Base-by-base conservation (phyloP, 2,113 vertebrate species). In the Cryptomyrus ogoouensis region DNA sequence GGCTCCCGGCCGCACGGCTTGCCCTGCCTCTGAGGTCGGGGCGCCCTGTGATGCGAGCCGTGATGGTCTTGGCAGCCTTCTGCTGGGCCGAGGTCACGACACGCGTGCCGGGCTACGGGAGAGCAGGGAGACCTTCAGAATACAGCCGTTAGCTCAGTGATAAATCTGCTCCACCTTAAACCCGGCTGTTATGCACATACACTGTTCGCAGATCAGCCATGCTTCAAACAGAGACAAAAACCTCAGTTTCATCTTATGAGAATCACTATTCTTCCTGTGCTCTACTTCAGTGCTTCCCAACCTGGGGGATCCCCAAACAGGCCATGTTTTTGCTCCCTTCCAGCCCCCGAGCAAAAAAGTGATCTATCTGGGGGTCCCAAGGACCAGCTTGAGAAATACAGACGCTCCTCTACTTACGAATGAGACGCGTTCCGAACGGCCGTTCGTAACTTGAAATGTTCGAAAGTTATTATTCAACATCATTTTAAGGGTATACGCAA, bases 31-130 rank as follows among this genome's bases (percentile, higher is more conserved):
- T 92, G 21, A 92, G 92, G 89, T 98, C 97, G 66, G 95, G 90
- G 83, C 96, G 95, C 3, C 97, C 97, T 0, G 95, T 97, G 93
- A 98, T 95, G 70, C 97, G 97, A 91, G 98, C 98, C 0, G 97
- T 98, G 88, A 99, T 96, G 0, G 97, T 98, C 94, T 96, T 98
- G 91, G 95, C 95, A 49, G 98, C 94, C 94, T 97, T 99, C 94
- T 98, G 98, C 21, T 97, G 98, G 89, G 94, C 94, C 77, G 97
- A 95, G 47, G 97, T 97, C 90, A 98, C 88, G 24, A 96, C 93
- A 89, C 97, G 97, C 0, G 95, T 92, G 31, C 90, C 66, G 3
- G 94, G 93, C 97, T 99, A 89, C 70, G 95, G 93, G 89, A 27
- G 90, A 90, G 87, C 89, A 15, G 89, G 2, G 19, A 3, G 35